phyloP scores from a whole-genome alignment of 2,797 vertebrate genomes.

The Onychomys torridus region DNA sequence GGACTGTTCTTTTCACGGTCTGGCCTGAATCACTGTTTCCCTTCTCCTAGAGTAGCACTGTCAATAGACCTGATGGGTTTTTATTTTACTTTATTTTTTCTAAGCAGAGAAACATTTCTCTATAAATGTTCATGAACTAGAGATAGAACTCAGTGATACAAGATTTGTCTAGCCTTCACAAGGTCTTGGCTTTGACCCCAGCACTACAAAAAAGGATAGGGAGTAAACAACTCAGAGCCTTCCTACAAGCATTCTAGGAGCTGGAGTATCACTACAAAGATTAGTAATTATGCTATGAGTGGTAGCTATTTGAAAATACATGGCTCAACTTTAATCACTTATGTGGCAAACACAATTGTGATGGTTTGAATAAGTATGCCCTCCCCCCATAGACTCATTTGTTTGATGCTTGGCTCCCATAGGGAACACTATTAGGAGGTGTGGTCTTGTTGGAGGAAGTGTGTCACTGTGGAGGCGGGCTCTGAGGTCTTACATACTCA shows the following conservation, averaged over 20 bases:
- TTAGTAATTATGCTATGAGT: slow-evolving; percentile 21
- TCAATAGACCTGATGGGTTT: background rate
- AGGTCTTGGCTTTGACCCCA: background rate
- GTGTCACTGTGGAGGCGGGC: background rate
- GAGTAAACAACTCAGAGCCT: background rate
- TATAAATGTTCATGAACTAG: background rate
- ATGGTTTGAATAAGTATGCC: background rate
- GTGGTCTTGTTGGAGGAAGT: background rate
- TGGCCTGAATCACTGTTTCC: slow-evolving; percentile 14
- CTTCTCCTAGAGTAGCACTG: slow-evolving; percentile 48
- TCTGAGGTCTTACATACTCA: background rate
- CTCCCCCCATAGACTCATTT: background rate
- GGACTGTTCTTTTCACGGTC: slow-evolving; percentile 46
- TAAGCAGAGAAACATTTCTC: slow-evolving; percentile 48
- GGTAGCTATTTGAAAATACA: slow-evolving; percentile 25
- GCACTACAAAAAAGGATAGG: background rate
- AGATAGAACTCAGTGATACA: background rate
- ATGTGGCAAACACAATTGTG: background rate
- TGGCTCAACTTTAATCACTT: slow-evolving; percentile 6
- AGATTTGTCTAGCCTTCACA: background rate
- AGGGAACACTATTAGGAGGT: background rate
- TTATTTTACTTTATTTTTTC: slow-evolving; percentile 64
- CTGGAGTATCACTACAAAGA: slow-evolving; percentile 44
- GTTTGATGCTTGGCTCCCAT: background rate
- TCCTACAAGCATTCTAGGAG: slow-evolving; percentile 32